Conservation (phyloP, 2,113 vertebrate genomes). For the Stercorarius parasiticus region DNA sequence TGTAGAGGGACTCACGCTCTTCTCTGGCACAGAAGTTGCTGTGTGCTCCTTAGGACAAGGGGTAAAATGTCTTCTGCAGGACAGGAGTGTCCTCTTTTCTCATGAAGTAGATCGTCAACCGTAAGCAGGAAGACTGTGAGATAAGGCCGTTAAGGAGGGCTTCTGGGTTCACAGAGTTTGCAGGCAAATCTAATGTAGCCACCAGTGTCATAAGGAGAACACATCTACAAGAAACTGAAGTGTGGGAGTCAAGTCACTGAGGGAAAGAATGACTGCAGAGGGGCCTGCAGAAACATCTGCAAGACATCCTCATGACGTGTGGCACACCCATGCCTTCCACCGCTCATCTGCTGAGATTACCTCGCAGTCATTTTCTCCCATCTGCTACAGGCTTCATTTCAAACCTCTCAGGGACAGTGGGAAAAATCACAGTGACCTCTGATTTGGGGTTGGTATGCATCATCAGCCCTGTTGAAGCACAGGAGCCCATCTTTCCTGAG, state of each 20-base stretch:
- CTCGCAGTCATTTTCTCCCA: not conserved
- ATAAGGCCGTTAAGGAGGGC: not conserved
- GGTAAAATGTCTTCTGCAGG: not conserved
- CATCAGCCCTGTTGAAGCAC: not conserved
- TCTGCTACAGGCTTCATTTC: not conserved
- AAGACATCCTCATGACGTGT: not conserved
- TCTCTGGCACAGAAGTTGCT: not conserved
- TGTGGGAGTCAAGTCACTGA: not conserved
- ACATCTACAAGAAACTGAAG: not conserved
- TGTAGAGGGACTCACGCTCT: not conserved
- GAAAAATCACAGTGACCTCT: not conserved
- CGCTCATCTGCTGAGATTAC: not conserved
- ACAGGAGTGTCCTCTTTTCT: not conserved
- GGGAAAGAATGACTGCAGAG: slow-evolving; percentile 34
- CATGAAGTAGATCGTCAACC: not conserved
- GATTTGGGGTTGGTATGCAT: not conserved
- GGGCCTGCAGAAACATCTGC: not conserved
- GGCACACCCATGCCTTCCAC: not conserved
- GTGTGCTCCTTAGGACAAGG: not conserved
- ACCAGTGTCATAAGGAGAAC: not conserved
- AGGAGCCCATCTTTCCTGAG: not conserved
- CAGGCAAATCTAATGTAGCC: not conserved
- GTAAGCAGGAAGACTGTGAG: not conserved
- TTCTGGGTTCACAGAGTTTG: not conserved
- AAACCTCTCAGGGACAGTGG: not conserved